phyloP scores from a whole-genome alignment of 2,797 vertebrate species.

The Paedocypris micromegethes region DNA sequence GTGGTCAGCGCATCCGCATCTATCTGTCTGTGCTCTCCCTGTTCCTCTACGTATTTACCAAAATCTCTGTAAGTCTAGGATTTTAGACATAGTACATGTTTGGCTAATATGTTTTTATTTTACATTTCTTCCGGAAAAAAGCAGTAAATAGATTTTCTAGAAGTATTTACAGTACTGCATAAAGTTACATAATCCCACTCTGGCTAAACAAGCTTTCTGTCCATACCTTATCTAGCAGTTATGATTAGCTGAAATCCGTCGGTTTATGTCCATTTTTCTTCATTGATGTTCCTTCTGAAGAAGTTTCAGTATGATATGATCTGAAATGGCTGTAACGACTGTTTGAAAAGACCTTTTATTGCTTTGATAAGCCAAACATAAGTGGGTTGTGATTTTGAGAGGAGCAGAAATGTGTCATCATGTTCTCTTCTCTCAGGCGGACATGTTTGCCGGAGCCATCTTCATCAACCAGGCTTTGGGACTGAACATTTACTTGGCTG shows the following conservation, averaged over 20 bases:
- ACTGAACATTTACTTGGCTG: conserved; percentile 84
- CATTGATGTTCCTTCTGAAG: too few species aligned
- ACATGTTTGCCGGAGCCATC: conserved; percentile 92
- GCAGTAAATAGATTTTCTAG: too few species aligned
- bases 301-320: neutral
- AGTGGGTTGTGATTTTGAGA: conserved; percentile 1
- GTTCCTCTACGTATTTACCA: conserved; percentile 80
- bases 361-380: conserved; percentile 4
- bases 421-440: conserved; percentile 66
- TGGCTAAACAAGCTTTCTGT: too few species aligned
- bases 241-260: too few species aligned
- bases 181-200: too few species aligned
- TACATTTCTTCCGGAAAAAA: too few species aligned
- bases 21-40: conserved; percentile 88
- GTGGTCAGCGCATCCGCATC: conserved; percentile 84
- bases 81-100: neutral
- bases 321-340: neutral
- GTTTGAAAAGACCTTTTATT: conserved; percentile 11
- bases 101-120: too few species aligned
- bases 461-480: conserved; percentile 87
- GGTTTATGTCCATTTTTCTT: too few species aligned
- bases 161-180: too few species aligned
- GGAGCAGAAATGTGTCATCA: neutral
- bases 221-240: too few species aligned
- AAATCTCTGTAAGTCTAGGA: conserved; percentile 84